These are phyloP conservation scores for Ibidorhyncha struthersii DNA, from an alignment of 2,113 vertebrate genomes.

Conservation along the genomic window DNA sequence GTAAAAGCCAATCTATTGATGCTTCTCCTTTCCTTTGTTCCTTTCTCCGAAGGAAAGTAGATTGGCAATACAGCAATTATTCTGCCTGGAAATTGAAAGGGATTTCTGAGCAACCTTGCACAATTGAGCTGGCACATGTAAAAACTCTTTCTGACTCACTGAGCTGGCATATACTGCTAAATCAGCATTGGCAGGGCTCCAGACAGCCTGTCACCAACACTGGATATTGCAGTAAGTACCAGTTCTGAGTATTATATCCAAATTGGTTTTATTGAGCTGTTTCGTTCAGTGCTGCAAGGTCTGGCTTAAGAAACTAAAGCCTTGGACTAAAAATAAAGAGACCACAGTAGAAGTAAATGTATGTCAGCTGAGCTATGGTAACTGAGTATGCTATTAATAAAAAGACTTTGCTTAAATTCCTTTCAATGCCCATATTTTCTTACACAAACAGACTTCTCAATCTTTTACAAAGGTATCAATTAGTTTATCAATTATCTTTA, in stretches of 20 bases:
- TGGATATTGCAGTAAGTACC: slow-evolving; percentile 77
- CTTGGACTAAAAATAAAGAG: slow-evolving; percentile 54
- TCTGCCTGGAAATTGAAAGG: slow-evolving; percentile 70
- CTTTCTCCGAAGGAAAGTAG: slow-evolving; percentile 62
- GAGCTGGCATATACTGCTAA: slow-evolving; percentile 79
- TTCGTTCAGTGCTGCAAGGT: slow-evolving; percentile 39
- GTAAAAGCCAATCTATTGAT: slow-evolving; percentile 56
- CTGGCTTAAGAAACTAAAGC: slow-evolving; percentile 52
- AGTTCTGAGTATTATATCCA: slow-evolving; percentile 74
- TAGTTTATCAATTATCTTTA: neutral
- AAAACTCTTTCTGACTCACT: slow-evolving; percentile 78
- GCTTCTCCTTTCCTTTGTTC: slow-evolving; percentile 62
- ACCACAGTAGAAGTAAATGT: neutral
- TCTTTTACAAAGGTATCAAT: neutral
- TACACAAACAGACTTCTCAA: neutral
- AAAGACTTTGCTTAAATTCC: neutral
- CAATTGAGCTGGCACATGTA: slow-evolving; percentile 73
- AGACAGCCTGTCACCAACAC: slow-evolving; percentile 77
- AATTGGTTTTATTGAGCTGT: slow-evolving; percentile 55
- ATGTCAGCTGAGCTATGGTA: slow-evolving; percentile 36
- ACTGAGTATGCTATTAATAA: slow-evolving; percentile 49
- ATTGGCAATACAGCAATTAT: slow-evolving; percentile 74
- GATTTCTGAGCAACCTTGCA: slow-evolving; percentile 75
- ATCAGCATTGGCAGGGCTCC: slow-evolving; percentile 79
- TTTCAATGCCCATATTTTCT: slow-evolving; percentile 6